Base-by-base conservation (phyloP, 1,140 invertebrate species). In the Antheraea pernyi region DNA sequence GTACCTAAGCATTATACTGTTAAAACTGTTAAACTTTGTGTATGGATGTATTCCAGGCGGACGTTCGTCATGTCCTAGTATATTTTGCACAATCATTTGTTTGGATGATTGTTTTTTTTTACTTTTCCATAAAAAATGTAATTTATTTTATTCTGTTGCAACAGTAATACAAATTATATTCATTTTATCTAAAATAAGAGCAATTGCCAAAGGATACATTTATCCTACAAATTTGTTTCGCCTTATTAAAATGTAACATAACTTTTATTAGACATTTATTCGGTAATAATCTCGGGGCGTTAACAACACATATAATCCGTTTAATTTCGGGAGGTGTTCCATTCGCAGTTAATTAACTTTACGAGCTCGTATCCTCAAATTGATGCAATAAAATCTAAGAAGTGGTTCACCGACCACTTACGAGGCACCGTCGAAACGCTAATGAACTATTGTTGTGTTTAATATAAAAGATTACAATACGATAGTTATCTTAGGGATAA, bases 271-370 rank as follows among this genome's bases (percentile, higher is more conserved):
- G 65, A 67, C 72, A 75, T 80, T 80, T 67, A 83, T 76, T 68
- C 58, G 59, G 73, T 65, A 58, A 69, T 76, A 74, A 78, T 68
- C 68, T 62, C 65, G 62, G 60, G 53, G 68, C 64, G 71, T 66
- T 77, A 76, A 71, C 75, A 78, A 75, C 73, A 74, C 70, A 72
- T 74, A 79, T 75, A 81, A 81, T 78, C 68, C 77, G 67, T 75
- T 79, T 79, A 74, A 79, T 81, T 81, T 76, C 72, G 66, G 70
- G 67, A 83, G 77, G 77, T 83, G 80, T 83, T 86, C 77, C 75
- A 74, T 83, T 82, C 78, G 77, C 78, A 81, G 72, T 88, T 88
- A 83, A 87, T 87, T 84, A 84, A 82, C 62, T 86, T 88, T 88
- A 85, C 69, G 84, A 78, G 59, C 67, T 71, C 76, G 73, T 82